phyloP scores from a whole-genome alignment of 1,140 invertebrate genomes.

The Conus ventricosus region DNA sequence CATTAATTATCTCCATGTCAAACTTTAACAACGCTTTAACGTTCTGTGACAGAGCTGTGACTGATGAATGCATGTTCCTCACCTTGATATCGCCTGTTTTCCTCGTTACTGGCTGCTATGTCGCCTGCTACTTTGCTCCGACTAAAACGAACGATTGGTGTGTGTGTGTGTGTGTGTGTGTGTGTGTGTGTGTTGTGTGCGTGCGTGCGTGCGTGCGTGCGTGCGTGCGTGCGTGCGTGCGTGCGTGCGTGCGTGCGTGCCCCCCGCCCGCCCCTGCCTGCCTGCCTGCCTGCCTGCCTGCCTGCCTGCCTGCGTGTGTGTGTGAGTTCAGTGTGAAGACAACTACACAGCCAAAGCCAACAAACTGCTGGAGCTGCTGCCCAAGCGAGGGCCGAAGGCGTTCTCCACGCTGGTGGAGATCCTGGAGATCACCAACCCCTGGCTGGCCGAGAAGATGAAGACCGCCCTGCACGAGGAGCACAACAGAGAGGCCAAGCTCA shows the following conservation, averaged over 20 bases:
- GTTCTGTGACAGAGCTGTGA: too few relatives aligned
- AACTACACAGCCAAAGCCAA: constrained; percentile 41
- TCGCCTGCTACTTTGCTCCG: too few relatives aligned
- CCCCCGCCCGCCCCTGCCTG: neutral
- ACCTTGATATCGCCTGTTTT: too few relatives aligned
- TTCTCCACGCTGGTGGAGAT: constrained; percentile 54
- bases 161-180: too few relatives aligned
- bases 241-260: neutral
- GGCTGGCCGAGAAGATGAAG: constrained; percentile 53
- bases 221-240: neutral
- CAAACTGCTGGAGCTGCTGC: constrained; percentile 55
- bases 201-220: neutral
- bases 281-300: neutral
- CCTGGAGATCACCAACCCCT: constrained; percentile 53
- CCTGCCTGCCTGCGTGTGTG: too few relatives aligned
- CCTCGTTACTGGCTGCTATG: too few relatives aligned
- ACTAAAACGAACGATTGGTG: too few relatives aligned
- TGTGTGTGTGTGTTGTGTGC: too few relatives aligned
- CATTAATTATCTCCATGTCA: too few relatives aligned
- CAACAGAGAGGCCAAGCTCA: constrained; percentile 43
- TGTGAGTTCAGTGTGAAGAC: constrained; percentile 41
- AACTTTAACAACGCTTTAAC: too few relatives aligned
- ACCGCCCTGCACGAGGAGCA: constrained; percentile 43
- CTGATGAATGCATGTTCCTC: too few relatives aligned
- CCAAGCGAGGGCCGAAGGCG: constrained; percentile 50